Percentiles rank a stretch among this genome's conserved stretches.
Conservation (phyloP, 2,113 vertebrate genomes). For the Ornithorhynchus anatinus region DNA sequence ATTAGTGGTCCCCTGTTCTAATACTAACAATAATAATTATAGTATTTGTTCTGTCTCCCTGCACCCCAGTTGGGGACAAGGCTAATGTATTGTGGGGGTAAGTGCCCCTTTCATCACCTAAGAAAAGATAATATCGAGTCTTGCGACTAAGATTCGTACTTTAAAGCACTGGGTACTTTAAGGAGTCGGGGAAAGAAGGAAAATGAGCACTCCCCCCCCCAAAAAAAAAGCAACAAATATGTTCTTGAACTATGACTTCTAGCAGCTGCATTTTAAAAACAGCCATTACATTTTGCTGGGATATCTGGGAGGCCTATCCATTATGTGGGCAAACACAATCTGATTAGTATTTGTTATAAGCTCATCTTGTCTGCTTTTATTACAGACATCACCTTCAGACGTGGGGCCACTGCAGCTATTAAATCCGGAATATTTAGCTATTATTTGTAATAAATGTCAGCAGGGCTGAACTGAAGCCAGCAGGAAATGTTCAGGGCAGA, state of each 20-base stretch:
- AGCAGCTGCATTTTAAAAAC: conserved; percentile 65
- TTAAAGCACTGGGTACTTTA: conserved; percentile 33
- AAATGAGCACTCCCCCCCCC: too few species aligned
- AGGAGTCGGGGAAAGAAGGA: conserved; percentile 27
- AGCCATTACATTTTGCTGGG: conserved; percentile 46
- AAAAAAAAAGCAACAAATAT: conserved; percentile 39
- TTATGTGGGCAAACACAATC: conserved; percentile 72
- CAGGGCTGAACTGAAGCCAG: conserved; percentile 72
- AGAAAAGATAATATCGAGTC: conserved; percentile 42
- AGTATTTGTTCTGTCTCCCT: too few species aligned
- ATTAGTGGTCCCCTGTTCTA: too few species aligned
- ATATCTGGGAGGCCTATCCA: conserved; percentile 42
- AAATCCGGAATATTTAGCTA: conserved; percentile 82
- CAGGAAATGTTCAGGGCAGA: conserved; percentile 75
- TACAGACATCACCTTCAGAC: conserved; percentile 76
- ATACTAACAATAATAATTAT: too few species aligned
- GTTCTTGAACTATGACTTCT: conserved; percentile 68
- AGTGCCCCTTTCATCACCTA: conserved; percentile 41
- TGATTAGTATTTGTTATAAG: conserved; percentile 74
- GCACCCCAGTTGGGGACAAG: too few species aligned
- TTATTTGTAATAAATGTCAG: conserved; percentile 85
- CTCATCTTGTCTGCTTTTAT: conserved; percentile 73
- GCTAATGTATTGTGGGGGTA: conserved; percentile 24
- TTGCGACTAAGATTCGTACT: conserved; percentile 18
- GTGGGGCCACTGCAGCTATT: conserved; percentile 65